Percentiles rank a stretch among this genome's conserved stretches.
phyloP scores from a whole-genome alignment of 2,888 invertebrate genomes.

The Trachelus stipa region DNA sequence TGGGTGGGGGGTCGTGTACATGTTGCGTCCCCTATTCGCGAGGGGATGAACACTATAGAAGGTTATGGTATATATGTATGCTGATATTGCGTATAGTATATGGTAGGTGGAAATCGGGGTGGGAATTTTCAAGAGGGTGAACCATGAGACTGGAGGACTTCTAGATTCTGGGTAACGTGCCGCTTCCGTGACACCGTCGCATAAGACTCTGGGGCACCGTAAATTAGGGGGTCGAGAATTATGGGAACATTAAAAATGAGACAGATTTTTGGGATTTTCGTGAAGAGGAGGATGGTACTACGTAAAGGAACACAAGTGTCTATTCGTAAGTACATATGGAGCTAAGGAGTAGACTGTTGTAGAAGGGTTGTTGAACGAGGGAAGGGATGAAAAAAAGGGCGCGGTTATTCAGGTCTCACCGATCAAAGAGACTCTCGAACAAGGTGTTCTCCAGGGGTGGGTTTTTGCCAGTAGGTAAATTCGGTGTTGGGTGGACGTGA shows the following conservation, averaged over 20 bases:
- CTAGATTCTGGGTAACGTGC: slow-evolving; percentile 20
- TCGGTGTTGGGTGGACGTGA: neutral
- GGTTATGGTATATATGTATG: neutral
- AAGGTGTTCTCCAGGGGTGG: neutral
- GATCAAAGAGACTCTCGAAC: slow-evolving; percentile 4
- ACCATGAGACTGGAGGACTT: slow-evolving; percentile 6
- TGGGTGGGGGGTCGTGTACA: slow-evolving; percentile 26
- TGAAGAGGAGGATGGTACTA: neutral
- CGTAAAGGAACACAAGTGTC: neutral
- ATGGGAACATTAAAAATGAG: slow-evolving; percentile 24
- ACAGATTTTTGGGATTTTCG: slow-evolving; percentile 14
- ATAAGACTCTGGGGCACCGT: slow-evolving; percentile 18
- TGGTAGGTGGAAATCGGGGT: slow-evolving; percentile 9
- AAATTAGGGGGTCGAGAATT: slow-evolving; percentile 18
- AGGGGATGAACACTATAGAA: neutral
- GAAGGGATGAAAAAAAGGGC: slow-evolving; percentile 37
- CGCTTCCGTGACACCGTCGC: slow-evolving; percentile 23
- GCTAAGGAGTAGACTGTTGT: neutral
- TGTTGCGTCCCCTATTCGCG: neutral
- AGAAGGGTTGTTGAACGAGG: neutral
- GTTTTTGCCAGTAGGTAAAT: neutral
- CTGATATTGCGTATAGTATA: neutral
- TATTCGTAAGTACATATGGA: neutral
- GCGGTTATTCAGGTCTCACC: slow-evolving; percentile 47
- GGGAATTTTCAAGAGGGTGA: slow-evolving; percentile 9